Base-by-base conservation (phyloP, 2,113 vertebrate species). In the Strigops habroptila region DNA sequence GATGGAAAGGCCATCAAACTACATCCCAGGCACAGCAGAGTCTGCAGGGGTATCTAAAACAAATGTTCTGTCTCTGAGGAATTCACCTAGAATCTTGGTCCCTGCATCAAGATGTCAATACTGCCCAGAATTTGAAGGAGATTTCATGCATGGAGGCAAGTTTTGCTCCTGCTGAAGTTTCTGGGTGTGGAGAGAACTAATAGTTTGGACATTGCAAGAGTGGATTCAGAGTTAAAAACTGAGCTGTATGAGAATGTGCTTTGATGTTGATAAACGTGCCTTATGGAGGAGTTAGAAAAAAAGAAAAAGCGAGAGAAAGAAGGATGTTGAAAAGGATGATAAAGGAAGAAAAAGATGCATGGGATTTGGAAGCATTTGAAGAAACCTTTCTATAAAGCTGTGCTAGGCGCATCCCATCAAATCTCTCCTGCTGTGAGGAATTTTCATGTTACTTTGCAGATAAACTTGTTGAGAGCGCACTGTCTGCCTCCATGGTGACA, bases 401-500 rank as follows among this genome's bases (percentile, higher is more conserved):
- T 93, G 80, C 86, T 85, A 71, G 78, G 89, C 94, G 82, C 39
- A 15, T 93, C 70, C 84, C 19, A 1, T 95, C 89, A 93, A 91
- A 88, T 90, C 70, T 93, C 94, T 82, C 96, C 96, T 71, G 96
- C 96, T 96, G 96, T 96, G 96, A 96, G 89, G 86, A 96, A 96
- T 96, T 96, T 96, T 96, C 89, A 82, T 96, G 96, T 97, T 95
- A 95, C 96, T 96, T 95, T 97, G 90, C 95, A 95, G 95, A 97
- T 95, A 95, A 95, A 96, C 92, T 95, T 94, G 81, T 95, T 93
- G 94, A 91, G 93, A 90, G 84, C 1, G 3, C 0, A 6, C 87
- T 90, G 96, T 83, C 88, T 96, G 94, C 94, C 88, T 95, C 94
- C 91, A 86, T 95, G 96, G 96, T 57, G 95, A 96, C 95, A 82